Base-by-base conservation (phyloP, 1,140 invertebrate species). In the Lepidotrigona ventralis region DNA sequence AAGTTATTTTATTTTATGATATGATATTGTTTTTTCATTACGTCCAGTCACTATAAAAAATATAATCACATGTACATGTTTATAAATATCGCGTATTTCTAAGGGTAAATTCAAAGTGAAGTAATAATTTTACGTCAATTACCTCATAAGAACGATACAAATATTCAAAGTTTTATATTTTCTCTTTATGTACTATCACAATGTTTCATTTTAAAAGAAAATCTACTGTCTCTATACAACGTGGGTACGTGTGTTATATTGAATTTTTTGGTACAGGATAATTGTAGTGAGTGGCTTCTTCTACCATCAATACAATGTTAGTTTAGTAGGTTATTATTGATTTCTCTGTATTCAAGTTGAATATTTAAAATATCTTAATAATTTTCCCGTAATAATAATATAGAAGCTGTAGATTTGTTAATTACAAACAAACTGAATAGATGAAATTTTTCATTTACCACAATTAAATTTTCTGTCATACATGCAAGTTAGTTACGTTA, bases 261-360 rank as follows among this genome's bases (percentile, higher is more conserved):
- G 39, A 69, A 77, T 77, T 58, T 46, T 72, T 80, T 82, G 74
- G 26, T 77, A 82, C 64, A 77, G 26, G 80, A 64, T 79, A 29
- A 63, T n/a, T 56, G 29, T 71, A 79, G 64, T 83, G 54, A 71
- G 81, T 79, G 76, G 77, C 80, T 64, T 68, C 80, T 82, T 82
- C 73, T 76, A 77, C 73, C 53, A 66, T 60, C 39, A 46, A 33
- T 78, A 78, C 15, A 6, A 58, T 33, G 53, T 73, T 81, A 75
- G 64, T 81, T 84, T 84, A 60, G 29, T 51, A 54, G 53, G 54
- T 84, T 84, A 69, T 66, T 84, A 84, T 84, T 84, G 83, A 84
- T 84, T 58, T 81, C 15, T n/a, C 23, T 66, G 17, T 46, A 9
- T 46, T 60, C 23, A 63, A 51, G n/a, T 29, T n/a, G 23, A 70